Evolutionary conservation across 2,888 invertebrate species (phyloP).

Genomic region (Alcis repandata): DNA sequence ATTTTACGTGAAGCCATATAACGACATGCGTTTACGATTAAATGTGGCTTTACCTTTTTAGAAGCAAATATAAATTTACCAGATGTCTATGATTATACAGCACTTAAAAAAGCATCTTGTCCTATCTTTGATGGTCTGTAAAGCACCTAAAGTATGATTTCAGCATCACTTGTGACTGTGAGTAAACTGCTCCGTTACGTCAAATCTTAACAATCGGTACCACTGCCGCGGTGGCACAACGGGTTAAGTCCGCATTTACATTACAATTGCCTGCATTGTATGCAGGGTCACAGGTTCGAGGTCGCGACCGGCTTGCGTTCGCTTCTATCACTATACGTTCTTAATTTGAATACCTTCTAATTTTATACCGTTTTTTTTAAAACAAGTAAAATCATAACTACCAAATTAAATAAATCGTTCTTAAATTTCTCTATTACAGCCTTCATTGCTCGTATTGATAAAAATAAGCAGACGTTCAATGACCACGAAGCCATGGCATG

Average conservation of each 20-base stretch:
- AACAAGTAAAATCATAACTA: slow-evolving; percentile 13
- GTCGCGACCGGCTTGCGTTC: slow-evolving; percentile 67
- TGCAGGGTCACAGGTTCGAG: slow-evolving; percentile 83
- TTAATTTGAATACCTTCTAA: slow-evolving; percentile 58
- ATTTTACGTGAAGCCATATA: not conserved
- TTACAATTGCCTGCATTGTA: slow-evolving; percentile 80
- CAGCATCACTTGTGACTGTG: slow-evolving; percentile 12
- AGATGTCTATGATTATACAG: no score
- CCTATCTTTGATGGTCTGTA: not conserved
- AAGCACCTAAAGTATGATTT: not conserved
- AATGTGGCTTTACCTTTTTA: not conserved
- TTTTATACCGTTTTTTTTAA: slow-evolving; percentile 31
- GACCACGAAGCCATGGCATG: slow-evolving; percentile 47
- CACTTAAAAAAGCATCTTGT: no score
- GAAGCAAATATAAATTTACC: not conserved
- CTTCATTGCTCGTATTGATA: slow-evolving; percentile 15
- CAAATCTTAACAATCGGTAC: slow-evolving; percentile 65
- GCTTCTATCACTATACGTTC: slow-evolving; percentile 50
- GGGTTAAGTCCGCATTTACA: slow-evolving; percentile 74
- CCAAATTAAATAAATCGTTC: not conserved
- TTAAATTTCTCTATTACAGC: not conserved
- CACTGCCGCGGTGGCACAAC: slow-evolving; percentile 65
- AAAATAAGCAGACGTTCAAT: slow-evolving; percentile 54
- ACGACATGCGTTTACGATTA: not conserved
- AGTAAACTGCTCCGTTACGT: slow-evolving; percentile 20